A percentile compares a stretch with the other conserved stretches of the same genome.
Evolutionary conservation across 1,140 invertebrate genomes (phyloP).

Genomic region (Dendroctonus ponderosae): DNA sequence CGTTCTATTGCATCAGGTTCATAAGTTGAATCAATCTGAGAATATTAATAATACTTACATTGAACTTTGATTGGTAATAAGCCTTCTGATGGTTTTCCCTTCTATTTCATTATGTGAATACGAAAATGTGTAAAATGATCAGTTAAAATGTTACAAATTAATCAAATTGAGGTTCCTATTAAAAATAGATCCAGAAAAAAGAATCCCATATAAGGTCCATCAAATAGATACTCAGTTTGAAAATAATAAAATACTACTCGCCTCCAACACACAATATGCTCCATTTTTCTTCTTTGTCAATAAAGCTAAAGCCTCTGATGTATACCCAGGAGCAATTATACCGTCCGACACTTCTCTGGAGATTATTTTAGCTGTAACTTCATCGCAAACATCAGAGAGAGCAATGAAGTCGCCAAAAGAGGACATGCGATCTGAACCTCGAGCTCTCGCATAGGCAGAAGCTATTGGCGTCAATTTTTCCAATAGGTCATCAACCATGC

Average conservation of each 20-base stretch:
- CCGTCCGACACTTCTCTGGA: constrained; percentile 91
- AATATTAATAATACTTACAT: no score
- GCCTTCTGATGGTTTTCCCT: no score
- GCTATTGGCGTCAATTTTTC: constrained; percentile 82
- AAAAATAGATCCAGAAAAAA: no score
- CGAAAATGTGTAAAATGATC: no score
- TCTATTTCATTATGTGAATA: no score
- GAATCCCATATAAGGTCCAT: no score
- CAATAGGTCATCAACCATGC: constrained; percentile 88
- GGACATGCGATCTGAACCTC: constrained; percentile 98
- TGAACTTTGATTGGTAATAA: no score
- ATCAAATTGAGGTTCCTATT: no score
- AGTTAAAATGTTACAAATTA: no score
- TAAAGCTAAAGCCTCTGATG: constrained; percentile 79
- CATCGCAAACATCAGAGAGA: constrained; percentile 89
- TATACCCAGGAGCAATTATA: constrained; percentile 91
- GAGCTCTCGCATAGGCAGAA: constrained; percentile 89
- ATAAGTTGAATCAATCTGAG: constrained; percentile 85
- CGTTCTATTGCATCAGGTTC: constrained; percentile 78
- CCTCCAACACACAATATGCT: constrained; percentile 85
- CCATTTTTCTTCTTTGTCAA: constrained; percentile 95
- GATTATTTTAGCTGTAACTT: constrained; percentile 74
- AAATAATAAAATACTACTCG: constrained; percentile 32
- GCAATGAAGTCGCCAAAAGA: constrained; percentile 98
- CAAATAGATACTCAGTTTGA: no score